A percentile compares a stretch with the other conserved stretches of the same genome.
These are phyloP conservation scores for Cherax destructor DNA, from an alignment of 1,140 invertebrate genomes.

Conservation along the genomic window DNA sequence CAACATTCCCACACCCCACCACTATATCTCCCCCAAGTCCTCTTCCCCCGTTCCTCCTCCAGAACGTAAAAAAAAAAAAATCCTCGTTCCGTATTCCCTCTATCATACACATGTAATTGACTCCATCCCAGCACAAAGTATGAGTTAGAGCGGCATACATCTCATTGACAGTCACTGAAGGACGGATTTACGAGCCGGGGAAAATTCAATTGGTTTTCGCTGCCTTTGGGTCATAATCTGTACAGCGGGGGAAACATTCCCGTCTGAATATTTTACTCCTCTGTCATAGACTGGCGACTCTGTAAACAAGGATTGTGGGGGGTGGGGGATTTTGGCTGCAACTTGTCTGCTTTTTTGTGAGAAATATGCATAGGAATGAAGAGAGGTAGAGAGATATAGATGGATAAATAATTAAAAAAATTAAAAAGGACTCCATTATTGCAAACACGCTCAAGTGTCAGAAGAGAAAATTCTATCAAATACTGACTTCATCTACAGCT, in stretches of 20 bases:
- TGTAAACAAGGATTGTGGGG: not conserved
- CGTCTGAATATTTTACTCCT: constrained; percentile 20
- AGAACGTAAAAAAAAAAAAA: too few species aligned
- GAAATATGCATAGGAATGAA: too few species aligned
- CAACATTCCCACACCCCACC: not conserved
- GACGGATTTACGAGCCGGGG: constrained; percentile 17
- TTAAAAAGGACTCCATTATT: too few species aligned
- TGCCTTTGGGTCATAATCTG: constrained; percentile 6
- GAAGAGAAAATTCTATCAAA: too few species aligned
- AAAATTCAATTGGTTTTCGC: not conserved
- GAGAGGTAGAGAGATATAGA: too few species aligned
- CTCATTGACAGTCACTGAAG: constrained; percentile 43
- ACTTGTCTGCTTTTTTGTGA: too few species aligned
- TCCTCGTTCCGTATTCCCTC: too few species aligned
- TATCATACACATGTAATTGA: constrained; percentile 7
- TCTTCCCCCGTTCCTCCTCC: too few species aligned
- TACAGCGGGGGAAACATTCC: not conserved
- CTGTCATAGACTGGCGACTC: not conserved
- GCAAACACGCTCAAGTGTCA: too few species aligned
- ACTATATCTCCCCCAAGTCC: not conserved
- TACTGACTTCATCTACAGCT: too few species aligned
- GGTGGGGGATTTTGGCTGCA: too few species aligned
- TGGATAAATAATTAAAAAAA: too few species aligned
- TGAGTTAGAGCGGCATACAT: constrained; percentile 13
- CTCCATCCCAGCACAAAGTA: constrained; percentile 14